These are phyloP conservation scores for Pangasianodon gigas DNA, from an alignment of 2,113 vertebrate species.

Conservation along the genomic window DNA sequence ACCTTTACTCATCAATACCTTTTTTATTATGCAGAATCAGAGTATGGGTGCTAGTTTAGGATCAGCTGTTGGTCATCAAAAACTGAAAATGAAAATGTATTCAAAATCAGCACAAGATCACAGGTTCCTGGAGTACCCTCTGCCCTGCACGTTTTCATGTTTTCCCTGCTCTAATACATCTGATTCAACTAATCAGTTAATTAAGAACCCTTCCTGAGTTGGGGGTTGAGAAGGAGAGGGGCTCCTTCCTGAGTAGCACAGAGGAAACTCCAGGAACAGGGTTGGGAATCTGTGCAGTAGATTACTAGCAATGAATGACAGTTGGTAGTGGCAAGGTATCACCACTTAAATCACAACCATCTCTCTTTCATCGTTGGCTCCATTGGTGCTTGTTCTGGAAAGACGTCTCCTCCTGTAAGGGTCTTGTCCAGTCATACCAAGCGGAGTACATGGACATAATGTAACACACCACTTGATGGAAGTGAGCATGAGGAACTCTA, in stretches of 20 bases:
- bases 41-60: not conserved
- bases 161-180: not conserved
- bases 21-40: not conserved
- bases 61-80: not conserved
- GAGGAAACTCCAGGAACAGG: not conserved
- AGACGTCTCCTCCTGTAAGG: not conserved
- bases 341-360: not conserved
- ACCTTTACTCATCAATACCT: not conserved
- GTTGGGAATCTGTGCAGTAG: not conserved
- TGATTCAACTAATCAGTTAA: not conserved
- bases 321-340: not conserved
- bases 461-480: not conserved
- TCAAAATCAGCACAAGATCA: not conserved
- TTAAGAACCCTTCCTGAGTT: not conserved
- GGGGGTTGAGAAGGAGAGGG: not conserved
- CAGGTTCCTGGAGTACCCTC: not conserved
- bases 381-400: not conserved
- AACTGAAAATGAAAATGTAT: not conserved
- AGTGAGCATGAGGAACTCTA: not conserved
- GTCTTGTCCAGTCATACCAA: constrained; percentile 1
- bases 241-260: constrained; percentile 9
- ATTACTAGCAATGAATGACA: not conserved
- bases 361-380: not conserved
- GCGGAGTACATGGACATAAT: not conserved
- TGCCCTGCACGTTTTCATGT: not conserved